Evolutionary conservation across 1,140 invertebrate species (phyloP).

Genomic region (Thereuonema tuberculata): DNA sequence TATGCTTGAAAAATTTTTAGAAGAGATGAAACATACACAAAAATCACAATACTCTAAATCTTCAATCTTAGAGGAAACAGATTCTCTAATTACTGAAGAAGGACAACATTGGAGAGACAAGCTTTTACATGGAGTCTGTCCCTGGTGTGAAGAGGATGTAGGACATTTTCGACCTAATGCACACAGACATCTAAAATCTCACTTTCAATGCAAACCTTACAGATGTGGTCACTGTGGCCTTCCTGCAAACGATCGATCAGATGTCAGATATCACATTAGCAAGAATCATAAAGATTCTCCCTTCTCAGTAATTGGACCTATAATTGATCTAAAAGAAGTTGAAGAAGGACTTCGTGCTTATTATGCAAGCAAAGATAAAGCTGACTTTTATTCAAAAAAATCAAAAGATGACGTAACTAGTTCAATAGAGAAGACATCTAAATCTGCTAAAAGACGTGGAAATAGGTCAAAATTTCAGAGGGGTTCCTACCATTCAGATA

Average conservation of each 20-base stretch:
- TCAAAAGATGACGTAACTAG: background rate
- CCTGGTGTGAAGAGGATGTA: slow-evolving; percentile 5
- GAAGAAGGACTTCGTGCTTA: slow-evolving; percentile 1
- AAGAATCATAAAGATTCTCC: background rate
- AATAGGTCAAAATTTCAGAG: background rate
- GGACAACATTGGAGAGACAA: slow-evolving; percentile 4
- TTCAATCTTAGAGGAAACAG: background rate
- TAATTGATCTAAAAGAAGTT: background rate
- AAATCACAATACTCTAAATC: background rate
- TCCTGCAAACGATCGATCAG: background rate
- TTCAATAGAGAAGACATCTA: background rate
- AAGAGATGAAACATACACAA: background rate
- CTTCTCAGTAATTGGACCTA: background rate
- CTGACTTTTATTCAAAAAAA: background rate
- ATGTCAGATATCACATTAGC: background rate
- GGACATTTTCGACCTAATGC: background rate
- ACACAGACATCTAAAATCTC: background rate
- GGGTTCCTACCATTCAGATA: background rate
- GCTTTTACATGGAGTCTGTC: slow-evolving; percentile 4
- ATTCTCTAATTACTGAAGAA: background rate
- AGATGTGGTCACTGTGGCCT: slow-evolving; percentile 8
- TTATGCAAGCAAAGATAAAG: too few species aligned
- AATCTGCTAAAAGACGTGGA: background rate
- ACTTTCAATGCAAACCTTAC: background rate
- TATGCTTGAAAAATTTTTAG: slow-evolving; percentile 1